Conservation (phyloP, 2,797 vertebrate species). For the Syngnathus rostellatus region DNA sequence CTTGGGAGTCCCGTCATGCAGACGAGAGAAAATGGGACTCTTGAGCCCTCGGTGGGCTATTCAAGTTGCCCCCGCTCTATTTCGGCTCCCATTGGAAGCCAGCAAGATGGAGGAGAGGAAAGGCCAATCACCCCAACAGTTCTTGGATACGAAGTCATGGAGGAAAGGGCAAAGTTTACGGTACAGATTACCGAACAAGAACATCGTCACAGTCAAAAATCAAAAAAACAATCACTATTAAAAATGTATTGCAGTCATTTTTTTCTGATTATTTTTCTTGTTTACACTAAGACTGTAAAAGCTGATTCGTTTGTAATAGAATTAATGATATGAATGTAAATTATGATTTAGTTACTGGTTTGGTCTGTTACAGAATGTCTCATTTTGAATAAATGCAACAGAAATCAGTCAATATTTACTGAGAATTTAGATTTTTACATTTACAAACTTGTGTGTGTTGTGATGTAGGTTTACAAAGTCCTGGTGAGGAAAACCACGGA, state of each 20-base stretch:
- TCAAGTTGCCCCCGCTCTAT: constrained; percentile 51
- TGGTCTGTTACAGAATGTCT: no score
- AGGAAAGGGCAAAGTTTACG: constrained; percentile 96
- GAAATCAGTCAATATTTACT: no score
- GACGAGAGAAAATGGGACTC: constrained; percentile 44
- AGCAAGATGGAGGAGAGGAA: constrained; percentile 32
- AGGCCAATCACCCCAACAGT: constrained; percentile 67
- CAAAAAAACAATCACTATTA: no score
- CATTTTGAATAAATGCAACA: no score
- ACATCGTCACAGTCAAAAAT: no score
- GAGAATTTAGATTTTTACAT: no score
- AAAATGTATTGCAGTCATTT: no score
- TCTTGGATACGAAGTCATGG: constrained; percentile 95
- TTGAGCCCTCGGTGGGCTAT: constrained; percentile 41
- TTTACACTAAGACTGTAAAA: no score
- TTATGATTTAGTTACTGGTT: no score
- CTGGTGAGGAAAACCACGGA: constrained; percentile 60
- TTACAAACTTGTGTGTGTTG: background rate
- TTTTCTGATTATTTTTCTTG: no score
- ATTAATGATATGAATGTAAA: no score
- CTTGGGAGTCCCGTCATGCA: constrained; percentile 28
- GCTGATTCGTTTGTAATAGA: no score
- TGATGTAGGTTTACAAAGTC: constrained; percentile 67
- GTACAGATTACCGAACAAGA: constrained; percentile 50
- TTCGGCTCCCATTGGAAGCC: constrained; percentile 41